A percentile compares a stretch with the other conserved stretches of the same genome.
These are phyloP conservation scores for Leucophora obtusa DNA, from an alignment of 2,888 invertebrate species.

Conservation along the genomic window DNA sequence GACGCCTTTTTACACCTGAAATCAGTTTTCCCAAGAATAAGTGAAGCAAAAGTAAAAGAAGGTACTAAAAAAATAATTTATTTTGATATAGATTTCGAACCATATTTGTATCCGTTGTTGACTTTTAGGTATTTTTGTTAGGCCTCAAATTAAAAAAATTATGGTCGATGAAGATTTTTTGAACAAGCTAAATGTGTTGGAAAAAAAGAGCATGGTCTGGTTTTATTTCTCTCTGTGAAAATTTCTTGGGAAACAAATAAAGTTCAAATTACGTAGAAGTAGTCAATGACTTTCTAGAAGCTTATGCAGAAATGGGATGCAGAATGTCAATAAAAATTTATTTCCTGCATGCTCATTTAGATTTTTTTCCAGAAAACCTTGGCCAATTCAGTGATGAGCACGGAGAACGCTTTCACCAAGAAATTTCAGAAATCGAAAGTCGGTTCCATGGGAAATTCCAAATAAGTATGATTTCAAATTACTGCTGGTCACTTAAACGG, in stretches of 20 bases:
- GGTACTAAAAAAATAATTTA: too few relatives aligned
- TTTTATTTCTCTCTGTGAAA: not conserved
- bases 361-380: too few relatives aligned
- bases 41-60: slow-evolving; percentile 2
- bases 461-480: slow-evolving; percentile 8
- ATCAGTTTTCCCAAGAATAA: not conserved
- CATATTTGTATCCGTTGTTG: not conserved
- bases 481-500: slow-evolving; percentile 1
- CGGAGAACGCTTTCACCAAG: too few relatives aligned
- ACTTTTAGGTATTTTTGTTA: too few relatives aligned
- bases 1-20: not conserved
- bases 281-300: too few relatives aligned
- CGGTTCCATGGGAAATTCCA: too few relatives aligned
- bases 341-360: too few relatives aligned
- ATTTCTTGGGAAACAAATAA: not conserved
- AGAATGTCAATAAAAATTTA: too few relatives aligned
- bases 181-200: not conserved
- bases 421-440: too few relatives aligned
- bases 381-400: too few relatives aligned
- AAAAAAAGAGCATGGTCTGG: not conserved
- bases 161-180: not conserved
- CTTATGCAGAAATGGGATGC: too few relatives aligned
- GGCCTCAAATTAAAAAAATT: not conserved
- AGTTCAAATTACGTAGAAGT: not conserved
- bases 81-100: not conserved